Evolutionary conservation across 2,888 invertebrate species (phyloP).

Genomic region (Pediacus dermestoides): DNA sequence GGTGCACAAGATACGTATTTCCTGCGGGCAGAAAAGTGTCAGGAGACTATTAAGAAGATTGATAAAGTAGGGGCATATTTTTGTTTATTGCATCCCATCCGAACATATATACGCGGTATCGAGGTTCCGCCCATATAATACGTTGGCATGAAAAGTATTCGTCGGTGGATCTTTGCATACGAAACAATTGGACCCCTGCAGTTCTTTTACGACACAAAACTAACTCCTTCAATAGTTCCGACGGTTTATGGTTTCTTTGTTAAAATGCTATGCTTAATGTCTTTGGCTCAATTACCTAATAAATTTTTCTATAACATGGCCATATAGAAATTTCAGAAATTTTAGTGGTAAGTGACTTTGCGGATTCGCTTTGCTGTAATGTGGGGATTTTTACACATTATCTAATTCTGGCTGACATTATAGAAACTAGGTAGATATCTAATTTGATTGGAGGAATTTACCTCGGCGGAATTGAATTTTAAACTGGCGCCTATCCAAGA

Average conservation of each 20-base stretch:
- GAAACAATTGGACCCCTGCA: slow-evolving; percentile 40
- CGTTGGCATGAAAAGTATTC: slow-evolving; percentile 17
- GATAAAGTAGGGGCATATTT: slow-evolving; percentile 24
- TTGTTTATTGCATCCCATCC: slow-evolving; percentile 20
- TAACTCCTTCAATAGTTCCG: slow-evolving; percentile 37
- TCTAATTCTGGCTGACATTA: too few relatives aligned
- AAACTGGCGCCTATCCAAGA: too few relatives aligned
- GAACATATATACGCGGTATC: slow-evolving; percentile 13
- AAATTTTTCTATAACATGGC: slow-evolving; percentile 26
- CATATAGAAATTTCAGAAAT: slow-evolving; percentile 1
- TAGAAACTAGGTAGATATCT: too few relatives aligned
- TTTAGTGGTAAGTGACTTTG: not conserved
- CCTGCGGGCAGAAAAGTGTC: slow-evolving; percentile 19
- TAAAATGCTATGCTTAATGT: slow-evolving; percentile 32
- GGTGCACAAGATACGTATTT: slow-evolving; percentile 11
- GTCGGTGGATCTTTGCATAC: slow-evolving; percentile 42
- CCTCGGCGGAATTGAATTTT: too few relatives aligned
- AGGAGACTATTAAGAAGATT: slow-evolving; percentile 23
- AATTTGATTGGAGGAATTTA: too few relatives aligned
- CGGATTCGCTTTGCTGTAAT: not conserved
- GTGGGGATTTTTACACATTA: too few relatives aligned
- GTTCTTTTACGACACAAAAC: slow-evolving; percentile 35
- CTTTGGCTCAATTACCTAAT: slow-evolving; percentile 36
- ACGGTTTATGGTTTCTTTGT: slow-evolving; percentile 37
- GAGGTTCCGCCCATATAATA: slow-evolving; percentile 19